Percentiles rank a stretch among this genome's conserved stretches.
Evolutionary conservation across 2,888 invertebrate genomes (phyloP).

Genomic region (Dryobota labecula): DNA sequence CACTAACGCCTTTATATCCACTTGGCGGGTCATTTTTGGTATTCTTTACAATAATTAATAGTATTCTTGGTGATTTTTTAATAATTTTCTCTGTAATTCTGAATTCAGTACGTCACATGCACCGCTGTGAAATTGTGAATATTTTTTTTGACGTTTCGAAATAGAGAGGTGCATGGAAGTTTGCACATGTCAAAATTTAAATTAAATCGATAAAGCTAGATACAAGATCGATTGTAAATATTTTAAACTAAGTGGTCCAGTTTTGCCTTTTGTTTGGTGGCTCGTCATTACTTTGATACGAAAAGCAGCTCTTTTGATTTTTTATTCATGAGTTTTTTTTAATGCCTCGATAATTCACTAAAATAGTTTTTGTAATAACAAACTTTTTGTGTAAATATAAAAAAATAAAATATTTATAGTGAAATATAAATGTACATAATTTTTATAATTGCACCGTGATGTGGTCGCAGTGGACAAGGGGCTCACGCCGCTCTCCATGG

Average conservation of each 20-base stretch:
- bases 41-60: conserved; percentile 18
- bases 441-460: too few relatives aligned
- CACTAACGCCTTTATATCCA: conserved; percentile 85
- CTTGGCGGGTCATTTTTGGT: conserved; percentile 81
- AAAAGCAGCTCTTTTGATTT: neutral
- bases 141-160: conserved; percentile 55
- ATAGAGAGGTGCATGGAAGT: neutral
- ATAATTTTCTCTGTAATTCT: conserved; percentile 23
- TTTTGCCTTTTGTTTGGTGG: neutral
- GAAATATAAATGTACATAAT: too few relatives aligned
- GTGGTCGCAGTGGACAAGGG: too few relatives aligned
- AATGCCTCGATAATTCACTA: too few relatives aligned
- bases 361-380: too few relatives aligned
- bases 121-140: neutral
- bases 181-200: neutral
- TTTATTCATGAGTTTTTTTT: neutral
- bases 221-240: neutral
- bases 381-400: too few relatives aligned
- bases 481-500: too few relatives aligned
- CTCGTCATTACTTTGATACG: neutral
- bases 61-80: conserved; percentile 11
- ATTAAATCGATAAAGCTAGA: accelerated
- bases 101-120: conserved; percentile 53
- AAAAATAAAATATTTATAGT: too few relatives aligned
- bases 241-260: neutral